These are phyloP conservation scores for Eretmocerus hayati DNA, from an alignment of 2,888 invertebrate genomes.

Conservation along the genomic window DNA sequence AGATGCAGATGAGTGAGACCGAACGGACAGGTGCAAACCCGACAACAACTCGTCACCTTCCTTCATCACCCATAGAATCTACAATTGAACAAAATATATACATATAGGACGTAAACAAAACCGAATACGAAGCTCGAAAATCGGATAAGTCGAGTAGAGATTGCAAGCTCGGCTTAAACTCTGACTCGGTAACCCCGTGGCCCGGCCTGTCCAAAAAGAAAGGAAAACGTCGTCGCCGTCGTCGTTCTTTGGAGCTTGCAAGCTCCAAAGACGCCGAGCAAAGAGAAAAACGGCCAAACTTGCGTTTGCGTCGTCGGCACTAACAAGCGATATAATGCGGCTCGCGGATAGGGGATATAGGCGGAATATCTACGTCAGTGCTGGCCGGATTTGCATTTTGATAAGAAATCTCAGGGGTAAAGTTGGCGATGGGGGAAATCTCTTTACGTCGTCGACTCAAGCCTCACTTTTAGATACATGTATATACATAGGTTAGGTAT, in stretches of 20 bases:
- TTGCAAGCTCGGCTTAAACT: conserved; percentile 21
- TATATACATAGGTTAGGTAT: too few species aligned
- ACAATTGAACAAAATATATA: too few species aligned
- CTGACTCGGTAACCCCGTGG: conserved; percentile 1
- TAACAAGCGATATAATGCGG: background rate
- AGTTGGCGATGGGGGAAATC: conserved; percentile 38
- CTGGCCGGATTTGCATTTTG: conserved; percentile 48
- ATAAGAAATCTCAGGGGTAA: conserved; percentile 45
- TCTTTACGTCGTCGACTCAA: conserved; percentile 22
- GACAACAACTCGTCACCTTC: too few species aligned
- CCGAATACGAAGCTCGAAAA: conserved; percentile 19
- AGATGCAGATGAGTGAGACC: too few species aligned
- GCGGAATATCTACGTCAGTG: conserved; percentile 35
- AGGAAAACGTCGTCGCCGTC: too few species aligned
- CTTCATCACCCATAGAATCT: too few species aligned
- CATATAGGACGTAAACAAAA: too few species aligned
- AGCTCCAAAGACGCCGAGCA: conserved; percentile 5
- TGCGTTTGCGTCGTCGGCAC: too few species aligned
- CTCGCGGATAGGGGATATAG: conserved; percentile 16
- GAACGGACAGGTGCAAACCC: too few species aligned
- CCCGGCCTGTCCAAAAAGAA: too few species aligned
- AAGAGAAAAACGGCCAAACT: conserved; percentile 22
- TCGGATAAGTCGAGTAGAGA: conserved; percentile 21
- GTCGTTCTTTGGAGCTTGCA: background rate
- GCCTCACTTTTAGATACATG: too few species aligned